These are phyloP conservation scores for Mactromeris polynyma DNA, from an alignment of 2,888 invertebrate genomes.

Conservation along the genomic window DNA sequence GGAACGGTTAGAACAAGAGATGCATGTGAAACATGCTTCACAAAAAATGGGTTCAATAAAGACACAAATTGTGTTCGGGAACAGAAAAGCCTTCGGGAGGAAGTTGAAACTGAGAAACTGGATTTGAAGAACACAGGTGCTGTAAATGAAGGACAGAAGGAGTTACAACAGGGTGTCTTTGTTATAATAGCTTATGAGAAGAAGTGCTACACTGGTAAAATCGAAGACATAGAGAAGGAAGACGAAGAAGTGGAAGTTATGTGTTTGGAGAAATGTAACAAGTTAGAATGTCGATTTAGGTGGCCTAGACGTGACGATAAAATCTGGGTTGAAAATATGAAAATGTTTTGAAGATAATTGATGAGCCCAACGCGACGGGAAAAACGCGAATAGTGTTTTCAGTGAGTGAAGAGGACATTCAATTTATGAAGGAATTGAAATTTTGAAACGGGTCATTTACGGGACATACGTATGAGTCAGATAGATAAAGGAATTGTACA, in stretches of 20 bases:
- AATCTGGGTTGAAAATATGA: slow-evolving; percentile 36
- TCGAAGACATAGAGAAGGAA: slow-evolving; percentile 31
- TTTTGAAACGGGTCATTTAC: too few species aligned
- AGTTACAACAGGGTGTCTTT: slow-evolving; percentile 14
- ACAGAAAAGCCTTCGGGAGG: neutral
- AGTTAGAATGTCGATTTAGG: slow-evolving; percentile 14
- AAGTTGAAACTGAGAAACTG: too few species aligned
- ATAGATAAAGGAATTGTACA: too few species aligned
- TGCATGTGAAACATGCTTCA: slow-evolving; percentile 27
- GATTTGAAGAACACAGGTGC: neutral
- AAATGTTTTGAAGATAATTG: slow-evolving; percentile 26
- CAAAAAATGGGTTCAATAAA: slow-evolving; percentile 3
- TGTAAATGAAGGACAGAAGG: neutral
- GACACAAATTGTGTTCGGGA: neutral
- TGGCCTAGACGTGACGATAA: slow-evolving; percentile 45
- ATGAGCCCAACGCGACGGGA: slow-evolving; percentile 7
- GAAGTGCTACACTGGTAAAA: slow-evolving; percentile 31
- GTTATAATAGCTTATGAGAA: slow-evolving; percentile 34
- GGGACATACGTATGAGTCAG: too few species aligned
- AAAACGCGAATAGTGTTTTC: too few species aligned
- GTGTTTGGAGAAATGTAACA: slow-evolving; percentile 37
- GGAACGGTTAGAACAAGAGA: slow-evolving; percentile 18
- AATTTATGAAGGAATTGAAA: too few species aligned
- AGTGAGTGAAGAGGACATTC: too few species aligned
- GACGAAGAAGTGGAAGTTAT: slow-evolving; percentile 37